These are phyloP conservation scores for Rhabdornis inornatus DNA, from an alignment of 2,113 vertebrate species.

Conservation along the genomic window DNA sequence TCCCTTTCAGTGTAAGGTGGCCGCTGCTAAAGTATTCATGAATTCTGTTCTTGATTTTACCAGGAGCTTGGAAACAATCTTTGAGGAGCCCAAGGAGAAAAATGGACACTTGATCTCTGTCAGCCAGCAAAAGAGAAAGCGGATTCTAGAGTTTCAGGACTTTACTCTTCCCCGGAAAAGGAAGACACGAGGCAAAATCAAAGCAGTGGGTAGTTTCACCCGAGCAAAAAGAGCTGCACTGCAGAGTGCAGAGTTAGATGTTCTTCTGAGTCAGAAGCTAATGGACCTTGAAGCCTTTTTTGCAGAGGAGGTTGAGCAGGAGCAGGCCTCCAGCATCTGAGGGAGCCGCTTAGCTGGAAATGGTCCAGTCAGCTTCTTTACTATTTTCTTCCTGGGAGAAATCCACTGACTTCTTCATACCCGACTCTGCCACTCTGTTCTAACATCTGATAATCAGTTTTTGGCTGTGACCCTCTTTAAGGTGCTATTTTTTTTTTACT, in stretches of 20 bases:
- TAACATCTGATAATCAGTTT: background rate
- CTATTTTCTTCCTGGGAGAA: background rate
- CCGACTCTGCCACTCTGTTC: background rate
- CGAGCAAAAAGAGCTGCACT: conserved; percentile 78
- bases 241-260: conserved; percentile 82
- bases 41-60: background rate
- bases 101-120: conserved; percentile 85
- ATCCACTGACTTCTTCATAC: background rate
- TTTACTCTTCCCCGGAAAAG: conserved; percentile 90
- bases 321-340: conserved; percentile 53
- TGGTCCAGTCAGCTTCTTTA: background rate
- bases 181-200: conserved; percentile 74
- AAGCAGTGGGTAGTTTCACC: conserved; percentile 71
- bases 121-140: conserved; percentile 90
- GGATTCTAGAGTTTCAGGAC: conserved; percentile 91
- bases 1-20: background rate
- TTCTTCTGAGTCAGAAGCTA: conserved; percentile 88
- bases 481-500: conserved; percentile 27
- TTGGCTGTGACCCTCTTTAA: conserved; percentile 26
- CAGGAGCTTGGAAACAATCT: conserved; percentile 95
- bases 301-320: conserved; percentile 78
- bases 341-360: background rate
- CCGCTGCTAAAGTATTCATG: background rate
- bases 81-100: conserved; percentile 92
- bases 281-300: conserved; percentile 89